Percentiles rank a stretch among this genome's conserved stretches.
phyloP scores from a whole-genome alignment of 2,113 vertebrate genomes.

The Gobius niger region DNA sequence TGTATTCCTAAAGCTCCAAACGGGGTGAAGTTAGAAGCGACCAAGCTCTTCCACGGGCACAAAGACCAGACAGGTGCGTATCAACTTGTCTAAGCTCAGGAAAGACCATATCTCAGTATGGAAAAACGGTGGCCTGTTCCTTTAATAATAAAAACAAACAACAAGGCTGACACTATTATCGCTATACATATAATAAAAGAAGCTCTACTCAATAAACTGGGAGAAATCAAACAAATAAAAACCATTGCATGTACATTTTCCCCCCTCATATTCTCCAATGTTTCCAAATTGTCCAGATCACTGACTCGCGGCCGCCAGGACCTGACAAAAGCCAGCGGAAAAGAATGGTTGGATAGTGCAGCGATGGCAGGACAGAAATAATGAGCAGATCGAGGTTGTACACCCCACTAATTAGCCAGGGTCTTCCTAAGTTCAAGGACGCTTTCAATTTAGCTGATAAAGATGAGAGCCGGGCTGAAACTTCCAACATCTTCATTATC shows the following conservation, averaged over 20 bases:
- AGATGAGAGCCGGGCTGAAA: conserved; percentile 63
- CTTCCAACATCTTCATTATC: conserved; percentile 66
- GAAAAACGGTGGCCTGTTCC: too few relatives aligned
- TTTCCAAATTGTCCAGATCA: conserved; percentile 18
- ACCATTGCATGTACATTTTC: background rate
- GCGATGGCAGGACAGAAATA: conserved; percentile 52
- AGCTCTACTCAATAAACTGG: too few relatives aligned
- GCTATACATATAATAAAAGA: too few relatives aligned
- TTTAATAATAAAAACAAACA: too few relatives aligned
- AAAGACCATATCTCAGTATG: too few relatives aligned
- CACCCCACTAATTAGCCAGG: conserved; percentile 65
- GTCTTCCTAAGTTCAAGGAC: conserved; percentile 73
- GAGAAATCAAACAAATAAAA: too few relatives aligned
- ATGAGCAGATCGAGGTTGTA: conserved; percentile 69
- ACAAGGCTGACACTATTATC: too few relatives aligned
- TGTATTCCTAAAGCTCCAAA: too few relatives aligned
- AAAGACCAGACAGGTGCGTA: too few relatives aligned
- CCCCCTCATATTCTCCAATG: conserved; percentile 15
- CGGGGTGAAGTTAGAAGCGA: too few relatives aligned
- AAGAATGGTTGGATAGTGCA: conserved; percentile 27
- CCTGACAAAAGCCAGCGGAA: conserved; percentile 9
- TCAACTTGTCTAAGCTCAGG: too few relatives aligned
- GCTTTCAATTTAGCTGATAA: conserved; percentile 71
- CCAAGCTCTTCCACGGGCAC: too few relatives aligned
- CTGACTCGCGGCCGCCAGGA: conserved; percentile 8